phyloP scores from a whole-genome alignment of 2,888 invertebrate species.

The Tetranychus truncatus region DNA sequence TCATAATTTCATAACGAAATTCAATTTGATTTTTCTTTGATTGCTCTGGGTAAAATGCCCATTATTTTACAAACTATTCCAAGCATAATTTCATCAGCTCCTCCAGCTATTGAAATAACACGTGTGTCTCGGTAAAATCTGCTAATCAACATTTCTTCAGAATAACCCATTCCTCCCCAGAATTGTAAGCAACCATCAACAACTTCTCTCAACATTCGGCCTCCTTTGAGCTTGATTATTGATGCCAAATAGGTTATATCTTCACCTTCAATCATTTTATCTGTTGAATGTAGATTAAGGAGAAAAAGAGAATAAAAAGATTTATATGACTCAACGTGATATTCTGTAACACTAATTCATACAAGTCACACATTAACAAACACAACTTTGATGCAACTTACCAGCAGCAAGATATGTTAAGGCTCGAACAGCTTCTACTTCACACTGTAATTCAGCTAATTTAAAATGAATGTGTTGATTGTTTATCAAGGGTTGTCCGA shows the following conservation, averaged over 20 bases:
- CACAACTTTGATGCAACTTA: not conserved
- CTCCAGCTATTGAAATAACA: slow-evolving; percentile 40
- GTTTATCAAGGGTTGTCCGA: slow-evolving; percentile 36
- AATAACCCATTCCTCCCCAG: slow-evolving; percentile 43
- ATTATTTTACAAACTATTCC: slow-evolving; percentile 40
- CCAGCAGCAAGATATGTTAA: slow-evolving; percentile 35
- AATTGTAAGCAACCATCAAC: slow-evolving; percentile 41
- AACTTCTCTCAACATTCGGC: slow-evolving; percentile 35
- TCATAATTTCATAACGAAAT: too few relatives aligned
- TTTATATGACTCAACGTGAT: too few relatives aligned
- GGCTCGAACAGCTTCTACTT: slow-evolving; percentile 38
- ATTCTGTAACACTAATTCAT: too few relatives aligned
- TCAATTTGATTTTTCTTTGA: not conserved
- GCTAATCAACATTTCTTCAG: slow-evolving; percentile 34
- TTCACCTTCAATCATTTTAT: slow-evolving; percentile 32
- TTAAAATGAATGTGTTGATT: slow-evolving; percentile 38
- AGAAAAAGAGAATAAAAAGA: not conserved
- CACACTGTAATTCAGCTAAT: slow-evolving; percentile 40
- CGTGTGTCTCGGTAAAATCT: slow-evolving; percentile 35
- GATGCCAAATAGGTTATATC: slow-evolving; percentile 40
- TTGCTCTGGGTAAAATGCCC: slow-evolving; percentile 31
- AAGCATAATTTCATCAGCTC: slow-evolving; percentile 42
- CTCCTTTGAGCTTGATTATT: slow-evolving; percentile 41
- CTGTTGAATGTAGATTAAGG: not conserved
- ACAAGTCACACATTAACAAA: not conserved